phyloP scores from a whole-genome alignment of 2,797 vertebrate species.

The Hippoglossus hippoglossus region DNA sequence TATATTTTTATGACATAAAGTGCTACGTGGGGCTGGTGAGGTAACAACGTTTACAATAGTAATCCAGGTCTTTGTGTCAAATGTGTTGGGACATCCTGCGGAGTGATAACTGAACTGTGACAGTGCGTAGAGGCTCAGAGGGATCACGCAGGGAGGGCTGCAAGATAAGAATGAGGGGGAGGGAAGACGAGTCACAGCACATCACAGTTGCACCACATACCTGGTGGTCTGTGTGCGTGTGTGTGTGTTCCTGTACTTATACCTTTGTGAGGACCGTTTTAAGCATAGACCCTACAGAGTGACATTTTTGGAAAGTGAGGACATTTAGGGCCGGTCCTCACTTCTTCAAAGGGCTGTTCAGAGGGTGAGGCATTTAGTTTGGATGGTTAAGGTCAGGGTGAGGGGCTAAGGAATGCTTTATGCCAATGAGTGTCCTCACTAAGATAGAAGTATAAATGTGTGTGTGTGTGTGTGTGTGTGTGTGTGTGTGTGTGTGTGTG shows the following conservation, averaged over 20 bases:
- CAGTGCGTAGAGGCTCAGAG: neutral
- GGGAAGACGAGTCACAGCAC: conserved; percentile 62
- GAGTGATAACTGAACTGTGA: conserved; percentile 13
- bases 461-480: too few relatives aligned
- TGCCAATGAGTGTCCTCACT: too few relatives aligned
- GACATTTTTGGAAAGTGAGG: too few relatives aligned
- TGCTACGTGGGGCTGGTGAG: neutral
- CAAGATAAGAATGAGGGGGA: conserved; percentile 36
- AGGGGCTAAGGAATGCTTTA: too few relatives aligned
- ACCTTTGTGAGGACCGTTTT: too few relatives aligned
- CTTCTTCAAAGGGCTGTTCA: too few relatives aligned
- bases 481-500: too few relatives aligned
- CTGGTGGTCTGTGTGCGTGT: conserved; percentile 7
- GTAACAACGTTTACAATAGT: neutral
- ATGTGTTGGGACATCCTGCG: conserved; percentile 8
- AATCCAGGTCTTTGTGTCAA: conserved; percentile 5
- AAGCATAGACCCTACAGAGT: too few relatives aligned
- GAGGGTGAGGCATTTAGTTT: too few relatives aligned
- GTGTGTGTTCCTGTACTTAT: neutral
- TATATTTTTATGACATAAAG: neutral
- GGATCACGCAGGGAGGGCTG: neutral
- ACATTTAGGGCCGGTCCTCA: too few relatives aligned
- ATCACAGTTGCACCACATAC: conserved; percentile 34
- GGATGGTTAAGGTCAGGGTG: too few relatives aligned
- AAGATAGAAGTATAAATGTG: too few relatives aligned